phyloP scores from a whole-genome alignment of 1,140 invertebrate species.

The Bombus affinis region DNA sequence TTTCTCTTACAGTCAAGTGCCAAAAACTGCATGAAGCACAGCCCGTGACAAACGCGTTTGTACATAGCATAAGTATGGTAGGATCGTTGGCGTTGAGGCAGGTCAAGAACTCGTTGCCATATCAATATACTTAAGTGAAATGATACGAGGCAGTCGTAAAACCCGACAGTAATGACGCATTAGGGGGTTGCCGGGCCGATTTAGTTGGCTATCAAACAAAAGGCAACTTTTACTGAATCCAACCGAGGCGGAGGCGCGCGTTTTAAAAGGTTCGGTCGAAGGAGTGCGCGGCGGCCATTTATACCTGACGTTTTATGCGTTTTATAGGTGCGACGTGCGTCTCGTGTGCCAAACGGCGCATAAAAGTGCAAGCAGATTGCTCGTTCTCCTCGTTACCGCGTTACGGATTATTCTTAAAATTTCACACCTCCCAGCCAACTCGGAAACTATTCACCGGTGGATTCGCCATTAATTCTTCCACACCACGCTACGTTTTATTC shows the following conservation, averaged over 20 bases:
- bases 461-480: slow-evolving; percentile 11
- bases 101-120: slow-evolving; percentile 82
- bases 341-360: slow-evolving; percentile 74
- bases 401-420: slow-evolving; percentile 67
- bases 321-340: slow-evolving; percentile 76
- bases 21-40: slow-evolving; percentile 23
- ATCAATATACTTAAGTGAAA: slow-evolving; percentile 84
- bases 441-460: not conserved
- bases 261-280: slow-evolving; percentile 76
- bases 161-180: slow-evolving; percentile 83
- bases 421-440: slow-evolving; percentile 36
- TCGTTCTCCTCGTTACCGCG: slow-evolving; percentile 64
- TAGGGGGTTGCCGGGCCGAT: slow-evolving; percentile 82
- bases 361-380: slow-evolving; percentile 66
- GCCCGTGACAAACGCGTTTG: slow-evolving; percentile 46
- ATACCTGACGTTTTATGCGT: slow-evolving; percentile 76
- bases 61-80: slow-evolving; percentile 41
- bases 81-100: slow-evolving; percentile 70
- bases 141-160: slow-evolving; percentile 83
- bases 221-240: slow-evolving; percentile 82
- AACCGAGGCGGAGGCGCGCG: slow-evolving; percentile 63
- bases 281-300: slow-evolving; percentile 65
- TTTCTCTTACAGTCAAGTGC: not conserved
- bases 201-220: slow-evolving; percentile 83
- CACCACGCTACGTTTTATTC: not conserved